Base-by-base conservation (phyloP, 2,113 vertebrate species). In the Diglossa brunneiventris region DNA sequence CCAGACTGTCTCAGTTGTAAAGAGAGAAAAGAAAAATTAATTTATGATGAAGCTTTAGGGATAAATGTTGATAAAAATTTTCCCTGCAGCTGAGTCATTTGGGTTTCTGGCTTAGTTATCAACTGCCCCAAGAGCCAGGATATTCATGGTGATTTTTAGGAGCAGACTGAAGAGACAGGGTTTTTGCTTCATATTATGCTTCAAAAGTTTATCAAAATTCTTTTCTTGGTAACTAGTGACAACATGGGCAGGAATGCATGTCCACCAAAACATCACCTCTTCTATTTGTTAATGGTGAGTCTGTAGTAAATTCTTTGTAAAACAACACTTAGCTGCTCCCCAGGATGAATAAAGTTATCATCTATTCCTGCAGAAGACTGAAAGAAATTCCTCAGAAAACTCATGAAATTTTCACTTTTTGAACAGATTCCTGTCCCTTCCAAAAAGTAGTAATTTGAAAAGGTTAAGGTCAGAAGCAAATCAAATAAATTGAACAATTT, bases 61-160 rank as follows among this genome's bases (percentile, higher is more conserved):
- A 90, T 90, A 83, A 90, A 59, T 95, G 94, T 90, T 96, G 95
- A 97, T 97, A 76, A 97, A 97, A 96, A 90, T 94, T 94, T 98
- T 97, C 92, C 86, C 96, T 91, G 33, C 74, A 96, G 97, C 96
- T 96, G 94, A 95, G 95, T 97, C 7, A 22, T 89, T 72, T 90
- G n/a, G 52, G n/a, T 96, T 98, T 98, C 96, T 96, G 91, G 82
- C 90, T 92, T 97, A 89, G 59, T 96, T 92, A 92, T 59, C 49
- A 28, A 69, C 80, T 91, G 39, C 59, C 35, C 59, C 83, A 68
- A 91, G 75, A 97, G 85, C 78, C 95, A 97, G 90, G 94, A 95
- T 80, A 82, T 30, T 79, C 47, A 86, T 41, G 39, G 26, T 55
- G 44, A 63, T 82, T 93, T 95, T 75, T 84, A 83, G 77, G 77